Base-by-base conservation (phyloP, 2,888 invertebrate genomes). In the Bhutanitis thaidina region DNA sequence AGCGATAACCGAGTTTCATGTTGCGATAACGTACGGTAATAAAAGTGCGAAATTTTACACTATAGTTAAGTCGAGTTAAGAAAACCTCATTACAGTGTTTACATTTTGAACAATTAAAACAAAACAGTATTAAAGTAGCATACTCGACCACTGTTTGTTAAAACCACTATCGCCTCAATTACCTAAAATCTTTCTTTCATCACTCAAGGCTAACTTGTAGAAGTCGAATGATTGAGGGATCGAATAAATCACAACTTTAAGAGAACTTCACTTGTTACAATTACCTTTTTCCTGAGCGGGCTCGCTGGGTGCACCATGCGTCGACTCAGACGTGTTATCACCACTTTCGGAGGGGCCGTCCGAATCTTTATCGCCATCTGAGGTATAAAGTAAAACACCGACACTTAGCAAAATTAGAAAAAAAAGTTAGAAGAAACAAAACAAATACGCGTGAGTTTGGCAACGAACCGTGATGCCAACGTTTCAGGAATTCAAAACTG, bases 321-420 rank as follows among this genome's bases (percentile, higher is more conserved):
- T 88, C 27, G 88, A 86, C 61, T 89, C 89, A 41, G 89, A 89
- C 30, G 88, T 88, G 59, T 82, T 89, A 67, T 90, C 90, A n/a
- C 88, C 90, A 66, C 89, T 88, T 73, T 90, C 90, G 7, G 90
- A 90, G 53, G 83, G 86, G 1, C 85, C 88, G 63, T 90, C 90
- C n/a, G 90, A 88, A 57, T 90, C 90, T 70, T 90, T 90, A 62
- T 86, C 88, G 59, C 86, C 89, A 86, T 90, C 90, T 90, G 84
- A 74, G 80, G 62, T 43, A 60, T 62, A 53, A 62, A 52, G 29
- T 16, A 52, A 49, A 49, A 41, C 58, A 62, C 61, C 61, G 62
- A 54, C 56, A 69, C 65, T 67, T 67, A 46, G 45, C 1, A 27
- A 27, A 27, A 34, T 12, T 12, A 34, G 10, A 34, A 20, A 7